phyloP scores from a whole-genome alignment of 2,888 invertebrate genomes.

The Drosophila mimetica region DNA sequence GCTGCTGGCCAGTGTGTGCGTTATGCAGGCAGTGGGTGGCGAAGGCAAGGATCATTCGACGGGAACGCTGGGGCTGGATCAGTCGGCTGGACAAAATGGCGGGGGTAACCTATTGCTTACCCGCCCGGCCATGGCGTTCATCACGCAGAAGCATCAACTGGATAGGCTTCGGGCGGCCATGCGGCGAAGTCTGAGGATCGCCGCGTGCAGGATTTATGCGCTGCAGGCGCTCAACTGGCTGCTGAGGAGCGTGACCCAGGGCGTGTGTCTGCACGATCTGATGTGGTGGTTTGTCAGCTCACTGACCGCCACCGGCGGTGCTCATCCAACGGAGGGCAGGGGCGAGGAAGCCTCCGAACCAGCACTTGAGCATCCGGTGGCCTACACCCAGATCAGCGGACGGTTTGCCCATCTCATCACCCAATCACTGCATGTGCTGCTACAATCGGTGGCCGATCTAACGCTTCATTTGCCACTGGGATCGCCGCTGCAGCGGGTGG shows the following conservation, averaged over 20 bases:
- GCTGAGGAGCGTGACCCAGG: slow-evolving; percentile 94
- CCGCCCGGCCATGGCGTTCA: slow-evolving; percentile 94
- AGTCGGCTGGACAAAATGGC: slow-evolving; percentile 46
- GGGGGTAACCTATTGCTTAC: slow-evolving; percentile 74
- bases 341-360: slow-evolving; percentile 78
- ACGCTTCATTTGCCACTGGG: slow-evolving; percentile 95
- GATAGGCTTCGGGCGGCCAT: slow-evolving; percentile 93
- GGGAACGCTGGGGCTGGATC: slow-evolving; percentile 29
- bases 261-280: slow-evolving; percentile 95
- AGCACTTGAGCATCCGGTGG: slow-evolving; percentile 89
- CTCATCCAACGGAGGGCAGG: slow-evolving; percentile 81
- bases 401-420: slow-evolving; percentile 88
- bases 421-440: slow-evolving; percentile 92
- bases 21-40: slow-evolving; percentile 68
- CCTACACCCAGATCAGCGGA: slow-evolving; percentile 91
- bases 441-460: slow-evolving; percentile 96
- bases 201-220: slow-evolving; percentile 92
- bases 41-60: slow-evolving; percentile 16
- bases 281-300: slow-evolving; percentile 98
- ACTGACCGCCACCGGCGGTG: slow-evolving; percentile 85
- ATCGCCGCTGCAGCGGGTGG: slow-evolving; percentile 94
- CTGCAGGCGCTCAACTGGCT: slow-evolving; percentile 98
- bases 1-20: slow-evolving; percentile 84
- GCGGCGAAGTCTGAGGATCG: slow-evolving; percentile 93
- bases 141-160: slow-evolving; percentile 93